Evolutionary conservation across 2,113 vertebrate species (phyloP).

Genomic region (Picathartes gymnocephalus): DNA sequence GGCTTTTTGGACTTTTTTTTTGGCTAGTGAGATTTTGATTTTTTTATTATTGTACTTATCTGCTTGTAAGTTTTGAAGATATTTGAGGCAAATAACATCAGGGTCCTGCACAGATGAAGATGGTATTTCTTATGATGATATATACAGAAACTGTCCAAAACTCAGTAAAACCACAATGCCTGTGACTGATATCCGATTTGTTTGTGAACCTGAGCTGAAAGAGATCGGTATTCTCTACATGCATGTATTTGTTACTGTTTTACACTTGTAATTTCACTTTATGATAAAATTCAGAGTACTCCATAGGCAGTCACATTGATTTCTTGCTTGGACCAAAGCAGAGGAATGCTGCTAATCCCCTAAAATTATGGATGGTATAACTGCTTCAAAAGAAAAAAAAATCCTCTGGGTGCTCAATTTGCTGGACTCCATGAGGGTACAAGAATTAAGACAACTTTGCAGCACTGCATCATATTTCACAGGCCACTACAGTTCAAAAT

Average conservation of each 20-base stretch:
- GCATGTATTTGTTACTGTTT: not conserved
- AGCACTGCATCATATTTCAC: not conserved
- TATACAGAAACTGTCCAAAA: not conserved
- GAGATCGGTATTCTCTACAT: not conserved
- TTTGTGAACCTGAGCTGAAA: not conserved
- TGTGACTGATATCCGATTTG: not conserved
- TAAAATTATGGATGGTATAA: not conserved
- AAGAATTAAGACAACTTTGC: not conserved
- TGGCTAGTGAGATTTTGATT: not conserved
- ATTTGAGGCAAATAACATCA: not conserved
- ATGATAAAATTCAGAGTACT: not conserved
- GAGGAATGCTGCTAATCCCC: not conserved
- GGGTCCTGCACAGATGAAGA: not conserved
- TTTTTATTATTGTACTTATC: not conserved
- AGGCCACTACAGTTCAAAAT: not conserved
- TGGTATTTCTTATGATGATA: not conserved
- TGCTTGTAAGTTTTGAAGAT: not conserved
- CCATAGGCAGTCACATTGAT: not conserved
- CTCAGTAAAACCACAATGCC: not conserved
- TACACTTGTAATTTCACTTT: not conserved
- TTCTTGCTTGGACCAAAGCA: not conserved
- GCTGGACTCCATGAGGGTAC: not conserved
- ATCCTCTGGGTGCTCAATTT: not conserved
- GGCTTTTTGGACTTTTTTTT: not conserved
- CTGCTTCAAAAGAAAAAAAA: not conserved